phyloP scores from a whole-genome alignment of 2,113 vertebrate genomes.

The Gulo gulo region DNA sequence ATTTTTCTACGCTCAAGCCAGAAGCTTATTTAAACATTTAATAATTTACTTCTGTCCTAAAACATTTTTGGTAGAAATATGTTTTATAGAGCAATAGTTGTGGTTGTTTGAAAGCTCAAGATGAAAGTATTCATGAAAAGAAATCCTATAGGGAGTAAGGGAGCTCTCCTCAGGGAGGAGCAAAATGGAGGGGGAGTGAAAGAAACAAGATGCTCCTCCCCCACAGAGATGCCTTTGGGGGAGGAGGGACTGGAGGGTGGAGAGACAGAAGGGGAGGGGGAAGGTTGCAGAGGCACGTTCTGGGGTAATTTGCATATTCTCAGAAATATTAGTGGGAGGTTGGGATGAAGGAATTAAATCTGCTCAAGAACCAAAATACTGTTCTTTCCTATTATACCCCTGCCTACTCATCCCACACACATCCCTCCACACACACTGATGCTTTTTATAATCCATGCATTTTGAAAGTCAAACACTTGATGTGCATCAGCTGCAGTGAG shows the following conservation, averaged over 20 bases:
- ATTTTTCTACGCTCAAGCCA: background rate
- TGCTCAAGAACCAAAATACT: constrained; percentile 55
- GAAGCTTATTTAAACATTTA: constrained; percentile 5
- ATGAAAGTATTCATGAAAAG: background rate
- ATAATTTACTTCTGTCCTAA: constrained; percentile 19
- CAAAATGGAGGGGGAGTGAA: background rate
- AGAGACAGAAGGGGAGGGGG: background rate
- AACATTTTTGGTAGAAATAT: background rate
- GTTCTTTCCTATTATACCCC: constrained; percentile 68
- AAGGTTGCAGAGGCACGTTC: background rate
- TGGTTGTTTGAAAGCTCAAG: constrained; percentile 11
- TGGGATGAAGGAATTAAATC: constrained; percentile 52
- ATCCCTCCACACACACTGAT: background rate
- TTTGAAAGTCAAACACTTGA: constrained; percentile 44
- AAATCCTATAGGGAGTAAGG: background rate
- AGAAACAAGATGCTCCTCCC: background rate
- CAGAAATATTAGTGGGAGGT: constrained; percentile 31
- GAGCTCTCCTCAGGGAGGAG: background rate
- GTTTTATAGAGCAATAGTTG: background rate
- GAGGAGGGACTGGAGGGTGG: background rate
- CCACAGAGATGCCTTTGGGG: background rate
- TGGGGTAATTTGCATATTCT: background rate
- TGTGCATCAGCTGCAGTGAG: background rate
- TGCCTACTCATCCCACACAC: constrained; percentile 60
- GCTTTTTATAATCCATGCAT: constrained; percentile 61